Percentiles rank a stretch among this genome's conserved stretches.
Evolutionary conservation across 37 sponge, comb jelly and placozoan species (phyloP).

Genomic region (Amphimedon queenslandica): DNA sequence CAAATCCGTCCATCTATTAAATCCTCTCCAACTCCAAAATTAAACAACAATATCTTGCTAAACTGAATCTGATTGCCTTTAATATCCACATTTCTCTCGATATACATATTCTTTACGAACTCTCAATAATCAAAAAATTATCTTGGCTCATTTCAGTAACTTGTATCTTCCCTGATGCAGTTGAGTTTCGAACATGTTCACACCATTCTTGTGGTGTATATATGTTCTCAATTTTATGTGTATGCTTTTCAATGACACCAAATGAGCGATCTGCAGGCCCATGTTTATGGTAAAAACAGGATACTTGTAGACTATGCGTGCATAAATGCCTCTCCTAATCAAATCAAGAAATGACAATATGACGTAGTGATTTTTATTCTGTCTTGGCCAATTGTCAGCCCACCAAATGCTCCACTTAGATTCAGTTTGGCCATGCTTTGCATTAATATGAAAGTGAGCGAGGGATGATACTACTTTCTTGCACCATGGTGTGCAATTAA

Average conservation of each 20-base stretch:
- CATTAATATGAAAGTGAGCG: conserved; percentile 10
- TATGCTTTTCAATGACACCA: too few relatives aligned
- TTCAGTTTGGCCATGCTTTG: conserved; percentile 21
- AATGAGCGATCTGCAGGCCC: conserved; percentile 34
- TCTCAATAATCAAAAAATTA: conserved; percentile 1
- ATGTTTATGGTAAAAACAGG: conserved; percentile 28
- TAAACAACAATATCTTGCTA: conserved; percentile 2
- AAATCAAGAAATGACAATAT: conserved; percentile 42
- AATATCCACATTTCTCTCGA: conserved; percentile 10
- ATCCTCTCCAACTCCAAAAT: conserved; percentile 22
- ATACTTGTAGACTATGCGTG: conserved; percentile 39
- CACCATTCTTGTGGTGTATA: too few relatives aligned
- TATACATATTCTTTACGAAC: conserved; percentile 15
- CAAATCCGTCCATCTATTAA: neutral
- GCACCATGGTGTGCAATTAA: too few relatives aligned
- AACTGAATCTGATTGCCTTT: neutral
- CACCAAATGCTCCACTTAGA: too few relatives aligned
- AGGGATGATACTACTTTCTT: conserved; percentile 43
- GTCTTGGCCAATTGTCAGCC: too few relatives aligned
- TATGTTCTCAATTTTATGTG: too few relatives aligned
- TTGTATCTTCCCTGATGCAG: too few relatives aligned
- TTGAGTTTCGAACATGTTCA: conserved; percentile 32
- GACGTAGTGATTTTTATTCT: conserved; percentile 40
- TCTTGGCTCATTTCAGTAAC: too few relatives aligned
- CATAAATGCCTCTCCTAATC: conserved; percentile 23